A percentile compares a stretch with the other conserved stretches of the same genome.
Conservation (phyloP, 2,888 invertebrate genomes). For the Latheticus oryzae region DNA sequence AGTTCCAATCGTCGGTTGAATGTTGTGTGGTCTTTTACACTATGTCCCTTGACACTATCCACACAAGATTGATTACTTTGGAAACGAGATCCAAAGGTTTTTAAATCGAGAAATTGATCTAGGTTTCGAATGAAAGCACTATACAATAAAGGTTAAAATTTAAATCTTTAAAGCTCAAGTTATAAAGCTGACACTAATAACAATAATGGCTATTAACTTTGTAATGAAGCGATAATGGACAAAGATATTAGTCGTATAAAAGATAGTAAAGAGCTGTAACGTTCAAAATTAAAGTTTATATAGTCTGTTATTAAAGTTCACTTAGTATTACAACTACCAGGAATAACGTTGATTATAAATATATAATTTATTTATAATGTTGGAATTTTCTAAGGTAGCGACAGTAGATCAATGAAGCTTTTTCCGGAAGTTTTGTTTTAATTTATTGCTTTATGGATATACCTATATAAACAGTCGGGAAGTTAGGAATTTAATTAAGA, state of each 20-base stretch:
- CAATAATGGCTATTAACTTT: constrained; percentile 23
- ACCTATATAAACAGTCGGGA: constrained; percentile 27
- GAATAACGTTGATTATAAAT: neutral
- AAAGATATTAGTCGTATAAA: constrained; percentile 8
- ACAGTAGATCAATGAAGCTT: too few species aligned
- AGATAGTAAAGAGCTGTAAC: constrained; percentile 11
- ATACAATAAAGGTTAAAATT: constrained; percentile 7
- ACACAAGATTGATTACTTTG: constrained; percentile 7
- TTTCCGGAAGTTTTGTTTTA: constrained; percentile 23
- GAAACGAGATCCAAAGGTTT: constrained; percentile 1
- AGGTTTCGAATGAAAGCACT: constrained; percentile 1
- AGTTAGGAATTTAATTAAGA: constrained; percentile 43
- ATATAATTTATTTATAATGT: neutral
- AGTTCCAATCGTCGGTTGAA: too few species aligned
- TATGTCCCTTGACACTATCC: neutral
- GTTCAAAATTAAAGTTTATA: neutral
- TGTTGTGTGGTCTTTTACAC: neutral
- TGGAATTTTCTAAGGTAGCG: too few species aligned
- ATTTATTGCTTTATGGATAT: constrained; percentile 30
- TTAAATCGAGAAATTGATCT: constrained; percentile 8
- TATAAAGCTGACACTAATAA: constrained; percentile 13
- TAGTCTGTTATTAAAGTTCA: neutral
- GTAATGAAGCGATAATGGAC: constrained; percentile 26
- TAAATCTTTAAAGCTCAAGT: constrained; percentile 2
- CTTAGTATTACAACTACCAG: too few species aligned